Evolutionary conservation across 92 coral and sea anemone species (phyloP).

Genomic region (Paragorgia papillata): DNA sequence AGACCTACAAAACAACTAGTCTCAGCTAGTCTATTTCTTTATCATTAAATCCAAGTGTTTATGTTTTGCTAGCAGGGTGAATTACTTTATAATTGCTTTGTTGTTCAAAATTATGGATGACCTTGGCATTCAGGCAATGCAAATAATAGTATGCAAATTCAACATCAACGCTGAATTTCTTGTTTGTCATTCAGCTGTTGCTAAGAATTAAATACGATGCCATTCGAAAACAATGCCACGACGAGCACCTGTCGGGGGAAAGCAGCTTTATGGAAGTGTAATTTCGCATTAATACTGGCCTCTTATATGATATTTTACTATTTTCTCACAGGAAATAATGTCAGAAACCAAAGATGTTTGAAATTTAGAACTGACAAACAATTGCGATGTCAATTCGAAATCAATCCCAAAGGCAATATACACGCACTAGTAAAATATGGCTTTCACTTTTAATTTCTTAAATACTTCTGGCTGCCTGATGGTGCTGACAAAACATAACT

Average conservation of each 20-base stretch:
- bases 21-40: too few relatives aligned
- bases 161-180: not conserved
- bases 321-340: not conserved
- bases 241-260: conserved; percentile 6
- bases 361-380: not conserved
- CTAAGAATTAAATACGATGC: conserved; percentile 1
- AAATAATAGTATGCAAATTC: conserved; percentile 10
- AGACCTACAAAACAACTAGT: too few relatives aligned
- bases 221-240: not conserved
- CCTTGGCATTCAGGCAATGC: conserved; percentile 27
- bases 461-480: too few relatives aligned
- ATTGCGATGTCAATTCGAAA: not conserved
- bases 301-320: not conserved
- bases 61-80: too few relatives aligned
- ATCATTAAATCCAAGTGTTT: too few relatives aligned
- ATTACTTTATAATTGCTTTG: too few relatives aligned
- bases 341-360: not conserved
- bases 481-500: not conserved
- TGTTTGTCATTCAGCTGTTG: not conserved
- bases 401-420: not conserved
- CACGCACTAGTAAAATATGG: too few relatives aligned
- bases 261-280: not conserved
- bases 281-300: too few relatives aligned
- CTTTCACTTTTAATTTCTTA: too few relatives aligned
- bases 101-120: conserved; percentile 23